Conservation (phyloP, 2,888 invertebrate species). For the Troides aeacus region DNA sequence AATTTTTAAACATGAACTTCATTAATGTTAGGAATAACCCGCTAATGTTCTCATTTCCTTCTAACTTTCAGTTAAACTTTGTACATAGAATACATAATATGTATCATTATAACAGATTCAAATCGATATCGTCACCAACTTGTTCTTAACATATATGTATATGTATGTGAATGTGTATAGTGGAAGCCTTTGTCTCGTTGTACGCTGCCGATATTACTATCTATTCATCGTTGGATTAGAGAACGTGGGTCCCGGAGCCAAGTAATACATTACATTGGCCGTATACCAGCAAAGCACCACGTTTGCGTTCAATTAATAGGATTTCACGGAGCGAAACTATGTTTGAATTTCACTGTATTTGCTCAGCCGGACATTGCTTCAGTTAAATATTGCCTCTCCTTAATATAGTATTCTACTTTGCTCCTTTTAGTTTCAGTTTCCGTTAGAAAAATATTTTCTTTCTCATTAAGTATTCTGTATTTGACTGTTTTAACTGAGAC, state of each 20-base stretch:
- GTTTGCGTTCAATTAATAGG: constrained; percentile 70
- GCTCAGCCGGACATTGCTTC: constrained; percentile 33
- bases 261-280: constrained; percentile 75
- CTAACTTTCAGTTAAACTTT: too few species aligned
- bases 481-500: background rate
- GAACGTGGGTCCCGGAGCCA: constrained; percentile 56
- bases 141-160: background rate
- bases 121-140: constrained; percentile 12
- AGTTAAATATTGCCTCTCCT: constrained; percentile 6
- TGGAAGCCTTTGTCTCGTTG: constrained; percentile 27
- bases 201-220: constrained; percentile 51
- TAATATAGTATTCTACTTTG: constrained; percentile 2
- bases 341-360: constrained; percentile 41
- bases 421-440: background rate
- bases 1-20: too few species aligned
- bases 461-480: background rate
- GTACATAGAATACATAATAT: background rate
- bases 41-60: too few species aligned
- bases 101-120: background rate
- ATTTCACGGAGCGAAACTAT: constrained; percentile 51
- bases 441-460: background rate
- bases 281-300: constrained; percentile 60
- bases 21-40: too few species aligned
- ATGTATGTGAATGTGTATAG: background rate
- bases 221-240: constrained; percentile 63